Conservation (phyloP, 2,113 vertebrate species). For the Hipposideros armiger region DNA sequence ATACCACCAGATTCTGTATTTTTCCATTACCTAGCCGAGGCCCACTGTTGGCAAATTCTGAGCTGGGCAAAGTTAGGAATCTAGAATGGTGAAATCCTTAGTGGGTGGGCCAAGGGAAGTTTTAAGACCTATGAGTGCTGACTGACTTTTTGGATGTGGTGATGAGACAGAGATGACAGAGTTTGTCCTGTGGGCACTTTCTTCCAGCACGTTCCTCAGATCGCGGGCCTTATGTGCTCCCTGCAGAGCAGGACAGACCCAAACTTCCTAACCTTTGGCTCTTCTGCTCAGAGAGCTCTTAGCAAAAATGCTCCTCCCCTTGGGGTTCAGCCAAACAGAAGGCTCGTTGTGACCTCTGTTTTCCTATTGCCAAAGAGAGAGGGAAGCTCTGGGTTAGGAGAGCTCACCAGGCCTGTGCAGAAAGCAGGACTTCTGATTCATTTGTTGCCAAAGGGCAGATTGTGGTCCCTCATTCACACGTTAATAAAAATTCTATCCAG, state of each 20-base stretch:
- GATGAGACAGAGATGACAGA: background rate
- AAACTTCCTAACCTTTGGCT: background rate
- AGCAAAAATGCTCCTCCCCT: background rate
- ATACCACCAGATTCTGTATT: constrained; percentile 35
- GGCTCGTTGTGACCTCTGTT: constrained; percentile 39
- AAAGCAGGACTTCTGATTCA: constrained; percentile 3
- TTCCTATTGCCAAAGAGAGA: constrained; percentile 56
- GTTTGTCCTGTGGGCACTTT: background rate
- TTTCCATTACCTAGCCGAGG: constrained; percentile 47
- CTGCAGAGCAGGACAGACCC: background rate
- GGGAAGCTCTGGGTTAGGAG: background rate
- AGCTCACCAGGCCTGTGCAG: background rate
- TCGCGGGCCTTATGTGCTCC: background rate
- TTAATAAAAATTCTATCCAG: constrained; percentile 13
- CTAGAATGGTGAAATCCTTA: constrained; percentile 60
- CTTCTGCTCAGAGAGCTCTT: background rate
- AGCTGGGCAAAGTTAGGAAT: constrained; percentile 40
- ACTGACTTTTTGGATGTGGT: background rate
- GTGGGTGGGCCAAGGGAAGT: constrained; percentile 34
- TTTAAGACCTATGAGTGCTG: constrained; percentile 5
- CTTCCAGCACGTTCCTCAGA: background rate
- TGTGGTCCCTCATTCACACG: background rate
- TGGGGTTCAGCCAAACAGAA: background rate
- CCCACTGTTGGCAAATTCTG: background rate
- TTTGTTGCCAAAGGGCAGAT: constrained; percentile 3